These are phyloP conservation scores for Cordilura impudica DNA, from an alignment of 2,888 invertebrate genomes.

Conservation along the genomic window DNA sequence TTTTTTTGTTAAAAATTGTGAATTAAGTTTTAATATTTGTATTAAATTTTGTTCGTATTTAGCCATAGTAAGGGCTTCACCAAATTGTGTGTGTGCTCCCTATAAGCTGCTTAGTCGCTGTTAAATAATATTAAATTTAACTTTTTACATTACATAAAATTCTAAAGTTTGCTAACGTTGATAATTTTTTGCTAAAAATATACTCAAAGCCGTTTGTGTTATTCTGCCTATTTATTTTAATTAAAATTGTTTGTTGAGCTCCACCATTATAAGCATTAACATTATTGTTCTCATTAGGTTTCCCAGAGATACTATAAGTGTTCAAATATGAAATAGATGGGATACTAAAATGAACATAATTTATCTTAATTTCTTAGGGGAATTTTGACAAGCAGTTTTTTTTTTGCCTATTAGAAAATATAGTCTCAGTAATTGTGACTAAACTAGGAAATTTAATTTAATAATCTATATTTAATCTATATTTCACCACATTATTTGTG, in stretches of 20 bases:
- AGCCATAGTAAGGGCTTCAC: too few relatives aligned
- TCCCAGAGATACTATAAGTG: constrained; percentile 9
- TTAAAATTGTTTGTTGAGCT: constrained; percentile 41
- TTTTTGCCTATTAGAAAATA: too few relatives aligned
- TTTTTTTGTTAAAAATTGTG: too few relatives aligned
- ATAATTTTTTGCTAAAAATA: constrained; percentile 5
- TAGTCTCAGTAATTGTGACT: background rate
- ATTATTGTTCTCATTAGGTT: constrained; percentile 36
- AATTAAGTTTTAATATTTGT: too few relatives aligned
- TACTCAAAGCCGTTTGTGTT: background rate
- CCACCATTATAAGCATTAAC: background rate
- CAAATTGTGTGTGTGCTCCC: too few relatives aligned
- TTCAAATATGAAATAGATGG: background rate
- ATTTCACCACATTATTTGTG: too few relatives aligned
- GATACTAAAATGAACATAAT: background rate
- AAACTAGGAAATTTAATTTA: too few relatives aligned
- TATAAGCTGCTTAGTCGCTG: background rate
- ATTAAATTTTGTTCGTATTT: too few relatives aligned
- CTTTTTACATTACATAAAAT: constrained; percentile 34
- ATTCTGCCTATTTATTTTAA: constrained; percentile 49
- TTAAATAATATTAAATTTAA: constrained; percentile 28
- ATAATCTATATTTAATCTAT: too few relatives aligned
- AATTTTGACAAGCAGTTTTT: background rate
- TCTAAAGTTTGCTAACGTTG: background rate
- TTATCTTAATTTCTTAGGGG: constrained; percentile 20